Conservation (phyloP, 2,888 invertebrate genomes). For the Hirtodrosophila cameraria region DNA sequence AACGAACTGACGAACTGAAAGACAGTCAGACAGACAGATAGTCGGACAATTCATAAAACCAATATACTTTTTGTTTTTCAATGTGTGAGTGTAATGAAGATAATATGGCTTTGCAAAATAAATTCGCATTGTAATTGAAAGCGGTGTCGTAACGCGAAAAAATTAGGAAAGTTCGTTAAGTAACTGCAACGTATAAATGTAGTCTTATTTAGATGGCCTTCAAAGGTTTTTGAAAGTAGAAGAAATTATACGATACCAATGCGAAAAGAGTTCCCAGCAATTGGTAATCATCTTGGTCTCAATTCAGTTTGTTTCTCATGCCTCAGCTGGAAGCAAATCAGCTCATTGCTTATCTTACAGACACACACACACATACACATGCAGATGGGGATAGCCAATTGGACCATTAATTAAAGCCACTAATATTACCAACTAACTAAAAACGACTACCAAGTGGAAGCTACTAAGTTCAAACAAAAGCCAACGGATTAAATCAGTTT, state of each 20-base stretch:
- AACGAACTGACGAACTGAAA: too few species aligned
- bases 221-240: too few species aligned
- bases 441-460: slow-evolving; percentile 44
- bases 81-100: too few species aligned
- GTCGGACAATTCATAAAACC: too few species aligned
- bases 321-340: slow-evolving; percentile 55
- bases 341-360: slow-evolving; percentile 48
- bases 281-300: slow-evolving; percentile 31
- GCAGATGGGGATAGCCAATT: slow-evolving; percentile 26
- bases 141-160: too few species aligned
- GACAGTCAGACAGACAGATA: too few species aligned
- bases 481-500: slow-evolving; percentile 57
- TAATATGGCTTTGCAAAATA: too few species aligned
- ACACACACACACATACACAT: slow-evolving; percentile 1
- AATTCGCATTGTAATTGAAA: too few species aligned
- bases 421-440: slow-evolving; percentile 65
- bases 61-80: too few species aligned
- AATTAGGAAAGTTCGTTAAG: too few species aligned
- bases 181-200: too few species aligned
- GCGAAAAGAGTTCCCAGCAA: slow-evolving; percentile 27
- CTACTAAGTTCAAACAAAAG: slow-evolving; percentile 66
- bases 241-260: background rate
- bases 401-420: slow-evolving; percentile 70
- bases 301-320: slow-evolving; percentile 52
- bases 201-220: too few species aligned